Base-by-base conservation (phyloP, 2,888 invertebrate genomes). In the Theretra japonica region DNA sequence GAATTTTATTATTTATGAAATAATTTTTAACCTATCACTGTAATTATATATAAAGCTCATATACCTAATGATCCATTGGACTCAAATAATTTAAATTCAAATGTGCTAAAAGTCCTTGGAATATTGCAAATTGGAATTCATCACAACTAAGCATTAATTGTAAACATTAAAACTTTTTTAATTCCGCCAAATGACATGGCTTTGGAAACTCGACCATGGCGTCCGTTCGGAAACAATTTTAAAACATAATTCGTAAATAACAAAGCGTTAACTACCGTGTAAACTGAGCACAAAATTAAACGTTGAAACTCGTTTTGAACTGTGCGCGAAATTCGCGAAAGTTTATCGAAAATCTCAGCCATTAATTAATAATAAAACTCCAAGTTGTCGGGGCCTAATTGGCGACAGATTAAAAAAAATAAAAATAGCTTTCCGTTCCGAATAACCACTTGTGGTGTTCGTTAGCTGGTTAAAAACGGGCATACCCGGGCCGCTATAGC, bases 401-500 rank as follows among this genome's bases (percentile, higher is more conserved):
- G 62, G 62, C 62, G 62, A 62, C 62, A 62, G 62, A 41, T 62
- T 41, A 41, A 62, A 62, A 59, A 62, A 62, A 56, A 28, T 56
- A 53, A 69, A 69, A 69, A 33, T 69, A 57, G 30, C 57, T 21
- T 30, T 28, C 56, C 33, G 28, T 69, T 57, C 30, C 69, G 25
- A 69, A 53, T 69, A 62, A 41, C 62, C 62, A 62, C 62, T 62
- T 62, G 62, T 62, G 62, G 62, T 62, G 62, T 62, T 62, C 62
- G 62, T 62, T 62, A 62, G 21, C 28, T 56, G 56, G 69, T 50
- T 69, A n/a, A 69, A 69, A 58, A 62, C 62, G 62, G 53, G 62
- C 21, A 41, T 41, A 33, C 21, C 53, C 62, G 21, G n/a, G n/a
- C 59, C 11, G 62, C 41, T 21, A 41, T 62, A 41, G 62, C 33